A percentile compares a stretch with the other conserved stretches of the same genome.
These are phyloP conservation scores for Hofmannophila pseudospretella DNA, from an alignment of 2,888 invertebrate species.

Conservation along the genomic window DNA sequence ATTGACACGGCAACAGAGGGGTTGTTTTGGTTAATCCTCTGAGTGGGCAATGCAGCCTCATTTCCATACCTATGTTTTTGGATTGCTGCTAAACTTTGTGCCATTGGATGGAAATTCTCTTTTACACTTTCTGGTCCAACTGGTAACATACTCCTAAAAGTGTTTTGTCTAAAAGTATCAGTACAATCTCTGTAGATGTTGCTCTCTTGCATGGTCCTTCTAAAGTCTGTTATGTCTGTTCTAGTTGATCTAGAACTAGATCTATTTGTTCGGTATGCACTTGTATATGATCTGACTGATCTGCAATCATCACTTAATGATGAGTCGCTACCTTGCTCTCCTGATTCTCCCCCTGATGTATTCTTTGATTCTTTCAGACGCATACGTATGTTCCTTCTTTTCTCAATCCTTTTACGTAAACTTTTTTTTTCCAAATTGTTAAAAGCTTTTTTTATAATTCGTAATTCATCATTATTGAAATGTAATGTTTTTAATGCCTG, in stretches of 20 bases:
- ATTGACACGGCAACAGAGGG: too few species aligned
- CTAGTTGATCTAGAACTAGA: conserved; percentile 34
- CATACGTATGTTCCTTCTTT: conserved; percentile 36
- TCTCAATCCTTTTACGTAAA: conserved; percentile 38
- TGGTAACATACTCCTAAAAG: conserved; percentile 30
- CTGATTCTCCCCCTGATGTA: conserved; percentile 48
- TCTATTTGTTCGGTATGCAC: conserved; percentile 26
- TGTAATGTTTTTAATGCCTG: conserved; percentile 39
- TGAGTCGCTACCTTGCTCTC: conserved; percentile 53
- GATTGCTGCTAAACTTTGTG: neutral
- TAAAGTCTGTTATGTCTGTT: conserved; percentile 28
- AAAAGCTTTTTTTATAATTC: conserved; percentile 41
- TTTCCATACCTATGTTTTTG: conserved; percentile 15
- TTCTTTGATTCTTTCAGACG: conserved; percentile 34
- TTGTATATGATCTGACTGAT: conserved; percentile 37
- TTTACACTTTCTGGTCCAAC: conserved; percentile 8
- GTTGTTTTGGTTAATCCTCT: too few species aligned
- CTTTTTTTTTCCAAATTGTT: conserved; percentile 35
- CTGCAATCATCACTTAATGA: conserved; percentile 52
- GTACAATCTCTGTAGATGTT: conserved; percentile 35
- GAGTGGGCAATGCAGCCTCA: too few species aligned
- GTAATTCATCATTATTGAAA: conserved; percentile 44
- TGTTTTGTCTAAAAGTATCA: conserved; percentile 31
- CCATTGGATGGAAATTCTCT: too few species aligned
- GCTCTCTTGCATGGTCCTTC: conserved; percentile 27